These are phyloP conservation scores for Julus scanicus DNA, from an alignment of 2,888 invertebrate genomes.

Conservation along the genomic window DNA sequence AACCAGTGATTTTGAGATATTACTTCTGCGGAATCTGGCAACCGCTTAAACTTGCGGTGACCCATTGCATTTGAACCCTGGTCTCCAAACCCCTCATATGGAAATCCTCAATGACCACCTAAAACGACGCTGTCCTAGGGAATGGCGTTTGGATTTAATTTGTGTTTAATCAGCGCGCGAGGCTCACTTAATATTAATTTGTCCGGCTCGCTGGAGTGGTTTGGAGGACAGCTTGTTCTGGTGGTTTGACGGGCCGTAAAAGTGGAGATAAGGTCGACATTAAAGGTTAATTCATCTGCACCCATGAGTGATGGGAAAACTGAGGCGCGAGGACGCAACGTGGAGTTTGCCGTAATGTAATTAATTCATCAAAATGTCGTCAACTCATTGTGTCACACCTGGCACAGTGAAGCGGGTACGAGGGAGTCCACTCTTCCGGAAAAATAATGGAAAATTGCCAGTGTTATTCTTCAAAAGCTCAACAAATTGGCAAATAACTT, in stretches of 20 bases:
- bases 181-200: constrained; percentile 20
- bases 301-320: constrained; percentile 22
- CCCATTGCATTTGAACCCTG: not conserved
- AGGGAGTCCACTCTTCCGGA: constrained; percentile 12
- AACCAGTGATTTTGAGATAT: not conserved
- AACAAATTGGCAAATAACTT: not conserved
- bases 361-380: constrained; percentile 47
- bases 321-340: constrained; percentile 10
- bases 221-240: constrained; percentile 1
- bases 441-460: constrained; percentile 31
- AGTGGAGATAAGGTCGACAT: constrained; percentile 47
- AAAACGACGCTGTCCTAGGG: not conserved
- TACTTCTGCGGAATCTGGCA: not conserved
- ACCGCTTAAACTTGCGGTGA: not conserved
- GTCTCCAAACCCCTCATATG: not conserved
- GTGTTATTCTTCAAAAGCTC: not conserved
- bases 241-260: constrained; percentile 40
- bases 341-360: not conserved
- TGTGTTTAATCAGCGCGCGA: constrained; percentile 24
- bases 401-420: not conserved
- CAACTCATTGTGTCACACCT: constrained; percentile 45
- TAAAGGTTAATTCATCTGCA: constrained; percentile 47
- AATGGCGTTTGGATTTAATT: constrained; percentile 17
- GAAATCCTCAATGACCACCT: not conserved
- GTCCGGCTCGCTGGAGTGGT: constrained; percentile 34